Conservation (phyloP, 2,888 invertebrate species). For the Eupithecia subfuscata region DNA sequence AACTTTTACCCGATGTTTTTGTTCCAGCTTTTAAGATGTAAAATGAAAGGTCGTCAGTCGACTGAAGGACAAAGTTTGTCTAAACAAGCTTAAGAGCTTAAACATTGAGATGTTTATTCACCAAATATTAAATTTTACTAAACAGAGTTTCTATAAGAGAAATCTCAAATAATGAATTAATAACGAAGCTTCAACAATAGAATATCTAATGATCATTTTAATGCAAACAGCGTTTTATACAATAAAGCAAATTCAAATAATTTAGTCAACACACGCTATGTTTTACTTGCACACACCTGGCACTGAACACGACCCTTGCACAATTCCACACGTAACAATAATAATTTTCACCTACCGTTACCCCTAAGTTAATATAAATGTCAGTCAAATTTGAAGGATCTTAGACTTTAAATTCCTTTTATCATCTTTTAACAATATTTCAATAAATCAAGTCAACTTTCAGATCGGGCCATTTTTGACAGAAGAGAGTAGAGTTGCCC, state of each 20-base stretch:
- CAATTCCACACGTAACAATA: slow-evolving; percentile 18
- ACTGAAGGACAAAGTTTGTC: slow-evolving; percentile 31
- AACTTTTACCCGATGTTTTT: slow-evolving; percentile 46
- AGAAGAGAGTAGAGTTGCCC: no score
- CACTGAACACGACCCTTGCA: slow-evolving; percentile 25
- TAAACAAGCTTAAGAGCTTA: slow-evolving; percentile 23
- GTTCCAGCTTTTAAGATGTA: slow-evolving; percentile 48
- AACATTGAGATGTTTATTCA: slow-evolving; percentile 30
- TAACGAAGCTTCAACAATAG: slow-evolving; percentile 20
- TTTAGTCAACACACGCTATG: slow-evolving; percentile 22
- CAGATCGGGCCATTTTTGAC: no score
- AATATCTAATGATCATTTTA: slow-evolving; percentile 10
- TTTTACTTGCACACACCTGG: slow-evolving; percentile 24
- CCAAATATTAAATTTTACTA: slow-evolving; percentile 27
- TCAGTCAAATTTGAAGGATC: slow-evolving; percentile 18
- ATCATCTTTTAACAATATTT: no score
- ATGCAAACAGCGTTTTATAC: background rate
- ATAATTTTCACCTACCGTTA: slow-evolving; percentile 9
- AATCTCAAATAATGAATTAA: slow-evolving; percentile 14
- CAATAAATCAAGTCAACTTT: no score
- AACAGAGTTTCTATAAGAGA: slow-evolving; percentile 17
- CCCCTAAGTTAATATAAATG: slow-evolving; percentile 7
- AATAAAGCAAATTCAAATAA: slow-evolving; percentile 16
- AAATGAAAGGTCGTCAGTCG: slow-evolving; percentile 40
- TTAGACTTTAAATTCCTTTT: no score